These are phyloP conservation scores for Ianthella basta DNA, from an alignment of 37 sponge, comb jelly and placozoan genomes.

Conservation along the genomic window DNA sequence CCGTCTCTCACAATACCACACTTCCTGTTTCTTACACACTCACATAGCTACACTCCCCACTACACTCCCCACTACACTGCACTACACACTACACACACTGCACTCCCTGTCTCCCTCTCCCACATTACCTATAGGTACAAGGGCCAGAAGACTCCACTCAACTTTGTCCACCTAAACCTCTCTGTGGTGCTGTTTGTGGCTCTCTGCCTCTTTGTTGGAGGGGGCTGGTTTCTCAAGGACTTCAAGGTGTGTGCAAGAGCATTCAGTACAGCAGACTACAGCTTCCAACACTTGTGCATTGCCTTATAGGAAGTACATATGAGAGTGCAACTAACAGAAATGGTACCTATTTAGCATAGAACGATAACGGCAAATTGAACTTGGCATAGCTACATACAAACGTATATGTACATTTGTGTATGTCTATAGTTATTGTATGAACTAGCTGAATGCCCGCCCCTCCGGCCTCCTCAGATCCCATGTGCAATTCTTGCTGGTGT, in stretches of 20 bases:
- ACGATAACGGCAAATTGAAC: no score
- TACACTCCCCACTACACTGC: neutral
- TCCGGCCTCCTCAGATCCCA: slow-evolving; percentile 19
- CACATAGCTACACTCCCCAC: neutral
- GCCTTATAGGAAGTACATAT: no score
- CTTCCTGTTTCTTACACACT: neutral
- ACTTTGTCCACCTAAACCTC: slow-evolving; percentile 72
- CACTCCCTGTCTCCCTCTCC: neutral
- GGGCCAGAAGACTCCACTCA: slow-evolving; percentile 37
- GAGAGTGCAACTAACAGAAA: no score
- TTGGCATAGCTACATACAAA: no score
- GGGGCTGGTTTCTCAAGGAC: neutral
- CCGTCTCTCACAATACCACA: no score
- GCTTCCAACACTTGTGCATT: no score
- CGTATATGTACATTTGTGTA: no score
- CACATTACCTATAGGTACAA: slow-evolving; percentile 32
- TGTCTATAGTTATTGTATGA: no score
- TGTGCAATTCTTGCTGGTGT: slow-evolving; percentile 57
- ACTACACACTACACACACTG: neutral
- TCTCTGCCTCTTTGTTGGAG: slow-evolving; percentile 47
- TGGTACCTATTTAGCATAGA: no score
- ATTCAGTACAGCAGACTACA: no score
- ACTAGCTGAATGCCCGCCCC: no score
- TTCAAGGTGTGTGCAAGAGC: neutral
- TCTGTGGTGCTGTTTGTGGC: slow-evolving; percentile 48